Evolutionary conservation across 1,140 invertebrate species (phyloP), one percentile per base, ranked within the genome.

Genomic region (Propsilocerus akamusi): DNA sequence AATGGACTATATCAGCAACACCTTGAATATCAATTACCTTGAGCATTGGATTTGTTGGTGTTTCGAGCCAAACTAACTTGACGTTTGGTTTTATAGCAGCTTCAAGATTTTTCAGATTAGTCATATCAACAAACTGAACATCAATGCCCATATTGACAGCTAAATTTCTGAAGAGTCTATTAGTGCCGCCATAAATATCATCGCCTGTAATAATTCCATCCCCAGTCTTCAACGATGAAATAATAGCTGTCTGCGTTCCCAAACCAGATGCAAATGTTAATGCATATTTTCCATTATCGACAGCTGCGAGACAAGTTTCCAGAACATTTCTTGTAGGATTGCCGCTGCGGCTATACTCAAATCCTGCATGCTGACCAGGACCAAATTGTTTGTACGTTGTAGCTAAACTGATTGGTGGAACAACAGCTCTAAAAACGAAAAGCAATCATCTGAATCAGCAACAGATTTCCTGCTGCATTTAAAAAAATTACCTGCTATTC

Each of bases 361-460:
- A 96, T 46, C 80, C 87, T 48, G 72, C 74, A 55, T 83, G 76
- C 62, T 90, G 67, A 20, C 73, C 87, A 10, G 94, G 93, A 24
- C 68, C 80, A 56, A 77, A 74, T 66, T 99, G 95, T 61, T 90
- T 86, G 65, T 89, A 99, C 47, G 95, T 99, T 10, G 96, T 93
- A 0, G 93, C 80, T 58, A 88, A 72, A 5, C 86, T 83, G 55
- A 98, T 83, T 1, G 89, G 91, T n/a, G 92, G 81, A 25, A 98
- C 80, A 10, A 98, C 83, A 47, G 34, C 34, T 41, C 34, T 41
- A 20, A 30, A 8, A 30, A 3, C 28, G 28, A n/a, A 30, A 30
- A 30, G 12, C 7, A 30, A 30, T 30, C 7, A 8, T 30, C 28
- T 8, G 6, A 12, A 10, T 12, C 7, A 12, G 10, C 10, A 10